Evolutionary conservation across 2,113 vertebrate species (phyloP), one percentile per base, ranked within the genome.

Genomic region (Rhynchopsitta pachyrhyncha): DNA sequence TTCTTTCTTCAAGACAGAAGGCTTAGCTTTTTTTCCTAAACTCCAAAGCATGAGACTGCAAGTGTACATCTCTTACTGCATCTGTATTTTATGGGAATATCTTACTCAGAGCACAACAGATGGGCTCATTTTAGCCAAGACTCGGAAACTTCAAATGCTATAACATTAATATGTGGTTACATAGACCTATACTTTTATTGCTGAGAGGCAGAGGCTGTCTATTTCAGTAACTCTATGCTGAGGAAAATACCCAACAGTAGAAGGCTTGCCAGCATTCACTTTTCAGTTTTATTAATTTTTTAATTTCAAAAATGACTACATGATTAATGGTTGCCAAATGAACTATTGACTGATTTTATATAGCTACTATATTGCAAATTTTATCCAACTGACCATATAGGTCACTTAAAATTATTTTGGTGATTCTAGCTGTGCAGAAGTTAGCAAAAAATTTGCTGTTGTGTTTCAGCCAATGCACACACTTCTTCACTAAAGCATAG

Each of bases 51-150:
- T 92, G 64, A 97, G 73, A 82, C 57, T 97, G 73, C 84, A 91
- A 97, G 74, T 91, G 93, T 91, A 74, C 82, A 67, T 95, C 86
- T 97, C 90, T 96, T 96, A 88, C 50, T 97, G 82, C 81, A 91
- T 97, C 94, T 96, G 91, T 64, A 64, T 95, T 97, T 97, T 95
- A 97, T 95, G 92, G 52, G 83, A 95, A 95, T 71, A 71, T 96
- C 93, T 88, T 94, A 94, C 74, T 96, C n/a, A 7, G 73, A 85
- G 44, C 35, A 91, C 95, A 93, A 88, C 97, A 97, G 90, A 97
- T 95, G 94, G 94, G 80, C 47, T 96, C 47, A 47, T 94, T 97
- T 97, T 86, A 96, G 80, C 86, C 75, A 90, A 79, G 47, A 90
- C 49, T 94, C 44, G 29, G 77, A 71, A 35, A 17, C 44, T 84